Conservation (phyloP, 1,140 invertebrate genomes). For the Rhopalosiphum maidis region DNA sequence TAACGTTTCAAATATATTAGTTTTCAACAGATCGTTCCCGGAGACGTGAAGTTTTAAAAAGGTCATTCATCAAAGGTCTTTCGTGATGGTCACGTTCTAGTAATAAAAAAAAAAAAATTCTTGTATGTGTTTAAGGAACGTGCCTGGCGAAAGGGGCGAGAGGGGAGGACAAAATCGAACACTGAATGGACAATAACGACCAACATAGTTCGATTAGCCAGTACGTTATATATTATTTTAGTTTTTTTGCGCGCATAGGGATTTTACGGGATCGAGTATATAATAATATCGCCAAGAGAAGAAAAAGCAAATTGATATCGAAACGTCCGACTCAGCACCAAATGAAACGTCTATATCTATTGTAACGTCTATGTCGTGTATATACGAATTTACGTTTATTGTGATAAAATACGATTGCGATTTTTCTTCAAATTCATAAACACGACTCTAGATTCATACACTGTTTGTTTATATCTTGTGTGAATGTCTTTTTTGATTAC, state of each 20-base stretch:
- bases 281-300: background rate
- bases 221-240: background rate
- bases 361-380: no score
- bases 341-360: background rate
- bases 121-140: background rate
- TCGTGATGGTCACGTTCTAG: background rate
- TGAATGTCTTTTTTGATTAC: no score
- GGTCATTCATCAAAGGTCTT: background rate
- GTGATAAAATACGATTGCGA: background rate
- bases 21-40: background rate
- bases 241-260: background rate
- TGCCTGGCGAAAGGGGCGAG: background rate
- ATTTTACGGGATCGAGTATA: background rate
- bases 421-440: background rate
- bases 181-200: background rate
- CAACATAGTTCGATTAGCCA: background rate
- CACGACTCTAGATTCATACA: background rate
- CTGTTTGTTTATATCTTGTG: background rate
- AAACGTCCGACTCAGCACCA: background rate
- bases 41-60: background rate
- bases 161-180: background rate
- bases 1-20: background rate
- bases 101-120: constrained; percentile 6
- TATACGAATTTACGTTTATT: background rate
- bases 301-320: background rate